Percentiles rank a stretch among this genome's conserved stretches.
Conservation (phyloP, 2,888 invertebrate genomes). For the Sphinx pinastri region DNA sequence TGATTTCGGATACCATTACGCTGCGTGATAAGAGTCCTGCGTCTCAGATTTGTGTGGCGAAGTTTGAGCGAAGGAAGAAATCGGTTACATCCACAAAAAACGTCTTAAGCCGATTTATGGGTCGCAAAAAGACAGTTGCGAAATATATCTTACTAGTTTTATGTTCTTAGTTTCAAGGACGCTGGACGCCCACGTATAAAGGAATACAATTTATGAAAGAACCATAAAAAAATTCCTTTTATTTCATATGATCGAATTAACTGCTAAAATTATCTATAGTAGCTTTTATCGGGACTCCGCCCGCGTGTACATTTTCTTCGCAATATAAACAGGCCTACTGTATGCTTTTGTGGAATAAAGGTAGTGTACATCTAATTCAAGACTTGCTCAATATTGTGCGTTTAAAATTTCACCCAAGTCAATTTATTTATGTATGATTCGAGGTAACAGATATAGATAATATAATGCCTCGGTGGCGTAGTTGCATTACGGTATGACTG, state of each 20-base stretch:
- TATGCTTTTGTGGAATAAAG: too few species aligned
- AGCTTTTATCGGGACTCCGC: too few species aligned
- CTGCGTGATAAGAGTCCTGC: background rate
- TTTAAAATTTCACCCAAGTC: too few species aligned
- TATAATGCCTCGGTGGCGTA: too few species aligned
- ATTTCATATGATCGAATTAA: background rate
- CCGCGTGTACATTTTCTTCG: too few species aligned
- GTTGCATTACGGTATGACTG: too few species aligned
- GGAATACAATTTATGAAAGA: constrained; percentile 1
- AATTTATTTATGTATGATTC: too few species aligned
- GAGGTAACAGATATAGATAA: too few species aligned
- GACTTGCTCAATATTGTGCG: too few species aligned
- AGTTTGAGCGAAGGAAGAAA: background rate
- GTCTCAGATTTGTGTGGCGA: background rate
- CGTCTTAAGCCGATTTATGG: background rate
- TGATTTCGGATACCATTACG: constrained; percentile 5
- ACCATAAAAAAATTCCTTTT: background rate
- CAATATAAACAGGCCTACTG: too few species aligned
- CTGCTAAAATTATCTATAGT: background rate
- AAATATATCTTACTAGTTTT: background rate
- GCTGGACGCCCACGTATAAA: background rate
- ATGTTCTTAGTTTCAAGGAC: constrained; percentile 3
- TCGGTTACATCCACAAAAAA: background rate
- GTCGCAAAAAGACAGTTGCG: constrained; percentile 1
- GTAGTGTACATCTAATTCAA: too few species aligned